Base-by-base conservation (phyloP, 2,113 vertebrate genomes). In the Aegypius monachus region DNA sequence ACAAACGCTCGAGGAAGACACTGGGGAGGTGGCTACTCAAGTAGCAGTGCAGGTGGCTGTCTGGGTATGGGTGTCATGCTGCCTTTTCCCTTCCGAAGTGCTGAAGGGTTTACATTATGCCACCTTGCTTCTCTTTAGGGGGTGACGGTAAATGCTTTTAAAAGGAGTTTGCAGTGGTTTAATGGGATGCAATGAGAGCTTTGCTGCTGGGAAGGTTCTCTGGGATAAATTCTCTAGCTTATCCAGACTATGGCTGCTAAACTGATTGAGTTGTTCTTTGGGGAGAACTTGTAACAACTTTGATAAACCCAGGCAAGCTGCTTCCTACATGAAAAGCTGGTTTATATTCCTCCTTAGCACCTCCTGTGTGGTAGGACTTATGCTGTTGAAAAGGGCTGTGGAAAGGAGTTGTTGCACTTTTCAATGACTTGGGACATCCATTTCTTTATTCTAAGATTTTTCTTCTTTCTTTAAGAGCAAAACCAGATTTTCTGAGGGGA, bases 31-130 rank as follows among this genome's bases (percentile, higher is more conserved):
- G 67, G 38, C 36, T 67, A 4, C 25, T 40, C 6, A 4, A 10
- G 14, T 10, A 40, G 72, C 21, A 25, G 55, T 20, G 43, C 55
- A n/a, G n/a, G 31, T 25, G 31, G 38, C 38, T 58, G 27, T 0
- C 18, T 61, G 31, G 26, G n/a, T n/a, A 5, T 0, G 0, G 74
- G 47, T 59, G 27, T 56, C 1, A 0, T 2, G 31, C 45, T 83
- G 75, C 16, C 38, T 61, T 22, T 36, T 66, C 66, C 27, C 15
- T 73, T 70, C 15, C 9, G 13, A 3, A 6, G 32, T 77, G 43
- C 34, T 31, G 74, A 50, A 16, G 55, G 68, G 11, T 26, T 84
- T 9, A 0, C 6, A 3, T n/a, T 50, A 0, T 11, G 52, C 61
- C 50, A 16, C 42, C 48, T 40, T 65, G 13, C 43, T 42, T 58